These are phyloP conservation scores for Tenualosa thibaudeaui DNA, from an alignment of 2,797 vertebrate species.

Conservation along the genomic window DNA sequence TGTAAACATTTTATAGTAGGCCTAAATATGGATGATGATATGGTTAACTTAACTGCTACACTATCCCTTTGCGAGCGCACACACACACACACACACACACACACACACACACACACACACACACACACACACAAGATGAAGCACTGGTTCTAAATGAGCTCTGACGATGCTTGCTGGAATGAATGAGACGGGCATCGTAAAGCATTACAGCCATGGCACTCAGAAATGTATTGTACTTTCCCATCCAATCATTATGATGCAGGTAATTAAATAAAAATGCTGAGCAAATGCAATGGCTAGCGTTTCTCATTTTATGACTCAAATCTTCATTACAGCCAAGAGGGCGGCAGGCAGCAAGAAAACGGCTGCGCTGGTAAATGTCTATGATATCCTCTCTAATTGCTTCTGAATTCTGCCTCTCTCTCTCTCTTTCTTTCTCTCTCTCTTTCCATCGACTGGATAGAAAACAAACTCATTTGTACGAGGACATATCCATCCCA, in stretches of 20 bases:
- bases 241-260: conserved; percentile 31
- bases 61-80: not conserved
- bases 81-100: too few relatives aligned
- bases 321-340: conserved; percentile 42
- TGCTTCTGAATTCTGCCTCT: conserved; percentile 47
- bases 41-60: not conserved
- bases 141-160: not conserved
- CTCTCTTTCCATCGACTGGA: conserved; percentile 39
- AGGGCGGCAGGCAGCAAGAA: conserved; percentile 27
- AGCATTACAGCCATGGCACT: conserved; percentile 14
- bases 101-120: not conserved
- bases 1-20: not conserved
- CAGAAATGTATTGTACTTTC: conserved; percentile 22
- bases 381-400: conserved; percentile 43
- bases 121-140: not conserved
- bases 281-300: conserved; percentile 27
- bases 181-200: not conserved
- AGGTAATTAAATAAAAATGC: conserved; percentile 33
- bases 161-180: not conserved
- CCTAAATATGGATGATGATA: not conserved
- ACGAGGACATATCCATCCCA: conserved; percentile 52
- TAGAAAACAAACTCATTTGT: conserved; percentile 68
- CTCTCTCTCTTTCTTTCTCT: not conserved
- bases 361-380: conserved; percentile 30
- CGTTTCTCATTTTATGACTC: conserved; percentile 40